Evolutionary conservation across 2,888 invertebrate genomes (phyloP).

Genomic region (Synanthedon formicaeformis): DNA sequence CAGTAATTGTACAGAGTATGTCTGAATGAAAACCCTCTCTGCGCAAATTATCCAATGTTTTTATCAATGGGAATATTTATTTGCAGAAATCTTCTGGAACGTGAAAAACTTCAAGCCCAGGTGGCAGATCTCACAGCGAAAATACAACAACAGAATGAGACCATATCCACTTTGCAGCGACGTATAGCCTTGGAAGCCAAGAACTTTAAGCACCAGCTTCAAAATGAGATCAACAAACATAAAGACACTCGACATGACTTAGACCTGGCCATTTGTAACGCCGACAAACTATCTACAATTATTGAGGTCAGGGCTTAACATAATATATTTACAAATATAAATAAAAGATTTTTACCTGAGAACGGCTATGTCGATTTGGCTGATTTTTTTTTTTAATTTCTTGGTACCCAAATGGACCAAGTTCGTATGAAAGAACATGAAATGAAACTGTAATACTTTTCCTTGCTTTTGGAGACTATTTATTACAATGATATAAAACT

Average conservation of each 20-base stretch:
- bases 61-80: too few species aligned
- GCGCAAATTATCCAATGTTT: too few species aligned
- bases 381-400: too few species aligned
- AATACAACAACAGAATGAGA: slow-evolving; percentile 73
- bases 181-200: slow-evolving; percentile 80
- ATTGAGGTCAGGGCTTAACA: slow-evolving; percentile 57
- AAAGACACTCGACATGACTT: slow-evolving; percentile 78
- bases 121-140: slow-evolving; percentile 67
- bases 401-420: too few species aligned
- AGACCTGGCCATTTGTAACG: slow-evolving; percentile 71
- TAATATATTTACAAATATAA: not conserved
- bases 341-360: not conserved
- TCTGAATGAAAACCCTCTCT: too few species aligned
- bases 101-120: slow-evolving; percentile 78
- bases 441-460: too few species aligned
- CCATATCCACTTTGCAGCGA: slow-evolving; percentile 74
- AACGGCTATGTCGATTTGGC: too few species aligned
- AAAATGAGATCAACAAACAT: slow-evolving; percentile 76
- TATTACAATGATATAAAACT: too few species aligned
- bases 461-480: too few species aligned
- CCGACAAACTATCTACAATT: slow-evolving; percentile 71
- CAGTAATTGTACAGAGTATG: too few species aligned
- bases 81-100: slow-evolving; percentile 73
- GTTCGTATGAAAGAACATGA: too few species aligned
- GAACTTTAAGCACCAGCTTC: slow-evolving; percentile 78